Percentiles rank a stretch among this genome's conserved stretches.
phyloP scores from a whole-genome alignment of 2,888 invertebrate genomes.

The Stenchaetothrips biformis region DNA sequence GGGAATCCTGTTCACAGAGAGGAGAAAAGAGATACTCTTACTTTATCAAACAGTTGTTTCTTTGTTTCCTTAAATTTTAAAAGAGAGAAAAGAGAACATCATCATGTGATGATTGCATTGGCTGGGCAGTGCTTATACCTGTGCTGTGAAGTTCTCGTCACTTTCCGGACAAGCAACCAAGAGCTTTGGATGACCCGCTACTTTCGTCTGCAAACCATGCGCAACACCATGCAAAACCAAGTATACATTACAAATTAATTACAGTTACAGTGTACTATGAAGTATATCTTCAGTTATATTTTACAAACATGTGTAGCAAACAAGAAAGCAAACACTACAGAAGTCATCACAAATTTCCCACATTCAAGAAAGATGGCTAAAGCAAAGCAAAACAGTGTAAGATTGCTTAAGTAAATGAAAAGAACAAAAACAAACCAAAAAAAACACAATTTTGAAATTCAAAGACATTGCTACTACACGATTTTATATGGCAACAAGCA shows the following conservation, averaged over 20 bases:
- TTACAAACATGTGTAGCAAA: too few species aligned
- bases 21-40: neutral
- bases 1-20: neutral
- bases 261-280: neutral
- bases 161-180: constrained; percentile 20
- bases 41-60: neutral
- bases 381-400: too few species aligned
- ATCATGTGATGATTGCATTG: neutral
- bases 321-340: too few species aligned
- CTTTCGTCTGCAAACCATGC: constrained; percentile 23
- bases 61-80: neutral
- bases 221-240: constrained; percentile 8
- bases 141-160: neutral
- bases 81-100: neutral
- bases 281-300: too few species aligned
- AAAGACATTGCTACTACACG: too few species aligned
- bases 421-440: too few species aligned
- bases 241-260: neutral
- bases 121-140: constrained; percentile 18
- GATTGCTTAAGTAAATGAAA: too few species aligned
- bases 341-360: too few species aligned
- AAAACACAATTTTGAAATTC: too few species aligned
- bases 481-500: too few species aligned
- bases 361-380: too few species aligned
- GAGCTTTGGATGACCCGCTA: constrained; percentile 9